phyloP scores from a whole-genome alignment of 1,140 invertebrate species.

The Zophobas atratus region DNA sequence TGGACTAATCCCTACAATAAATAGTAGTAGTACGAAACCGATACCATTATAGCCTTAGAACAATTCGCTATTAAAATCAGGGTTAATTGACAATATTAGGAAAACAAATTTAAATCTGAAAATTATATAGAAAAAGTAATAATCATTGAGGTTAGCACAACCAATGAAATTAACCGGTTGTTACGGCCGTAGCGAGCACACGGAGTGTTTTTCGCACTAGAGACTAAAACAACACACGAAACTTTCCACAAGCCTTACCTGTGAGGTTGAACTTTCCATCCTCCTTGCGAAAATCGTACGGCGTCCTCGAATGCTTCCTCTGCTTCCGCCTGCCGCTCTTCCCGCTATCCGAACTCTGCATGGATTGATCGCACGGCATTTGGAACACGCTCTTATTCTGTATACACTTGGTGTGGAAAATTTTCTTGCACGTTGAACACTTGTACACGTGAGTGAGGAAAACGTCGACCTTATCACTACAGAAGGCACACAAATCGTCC shows the following conservation, averaged over 20 bases:
- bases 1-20: no score
- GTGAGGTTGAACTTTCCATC: constrained; percentile 86
- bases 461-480: constrained; percentile 76
- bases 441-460: constrained; percentile 88
- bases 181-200: no score
- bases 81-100: no score
- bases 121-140: no score
- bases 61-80: no score
- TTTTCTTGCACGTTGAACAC: constrained; percentile 86
- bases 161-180: no score
- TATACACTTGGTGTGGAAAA: constrained; percentile 91
- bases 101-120: no score
- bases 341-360: constrained; percentile 63
- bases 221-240: no score
- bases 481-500: constrained; percentile 74
- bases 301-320: constrained; percentile 73
- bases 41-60: no score
- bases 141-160: no score
- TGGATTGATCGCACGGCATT: constrained; percentile 73
- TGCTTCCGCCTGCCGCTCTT: constrained; percentile 72
- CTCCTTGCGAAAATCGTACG: constrained; percentile 74
- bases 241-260: constrained; percentile 58
- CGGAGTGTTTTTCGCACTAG: no score
- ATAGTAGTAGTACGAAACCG: no score
- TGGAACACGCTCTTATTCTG: constrained; percentile 83